Percentiles rank a stretch among this genome's conserved stretches.
phyloP scores from a whole-genome alignment of 2,888 invertebrate genomes.

The Oscheius sp. region DNA sequence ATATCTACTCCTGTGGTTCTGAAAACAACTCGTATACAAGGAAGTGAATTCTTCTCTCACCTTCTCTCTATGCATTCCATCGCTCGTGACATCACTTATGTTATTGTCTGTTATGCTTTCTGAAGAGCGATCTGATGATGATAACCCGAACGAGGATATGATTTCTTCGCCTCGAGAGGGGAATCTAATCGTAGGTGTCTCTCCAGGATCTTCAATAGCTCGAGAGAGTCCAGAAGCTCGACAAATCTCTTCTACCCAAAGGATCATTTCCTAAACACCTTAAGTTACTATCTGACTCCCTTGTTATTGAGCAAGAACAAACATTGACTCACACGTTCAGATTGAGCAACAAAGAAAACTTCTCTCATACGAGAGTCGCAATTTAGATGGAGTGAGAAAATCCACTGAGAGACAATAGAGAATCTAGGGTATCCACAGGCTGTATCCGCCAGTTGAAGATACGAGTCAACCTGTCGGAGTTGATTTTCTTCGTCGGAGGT shows the following conservation, averaged over 20 bases:
- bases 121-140: background rate
- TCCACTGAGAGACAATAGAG: conserved; percentile 12
- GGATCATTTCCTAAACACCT: conserved; percentile 19
- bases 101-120: conserved; percentile 12
- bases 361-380: background rate
- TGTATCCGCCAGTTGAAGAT: conserved; percentile 21
- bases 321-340: background rate
- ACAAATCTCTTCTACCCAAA: conserved; percentile 17
- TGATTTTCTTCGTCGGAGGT: background rate
- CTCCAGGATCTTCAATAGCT: background rate
- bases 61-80: background rate
- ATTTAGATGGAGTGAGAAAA: conserved; percentile 15
- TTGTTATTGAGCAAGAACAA: too few species aligned
- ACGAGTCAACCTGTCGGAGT: conserved; percentile 21
- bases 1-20: conserved; percentile 7
- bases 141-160: background rate
- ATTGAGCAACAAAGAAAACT: conserved; percentile 16
- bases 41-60: too few species aligned
- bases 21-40: background rate
- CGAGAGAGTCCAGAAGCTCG: background rate
- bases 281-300: conserved; percentile 3
- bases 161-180: background rate
- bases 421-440: conserved; percentile 13
- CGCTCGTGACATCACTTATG: conserved; percentile 15
- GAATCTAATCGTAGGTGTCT: background rate